Evolutionary conservation across 2,113 vertebrate genomes (phyloP).

Genomic region (Tragelaphus imberbis): DNA sequence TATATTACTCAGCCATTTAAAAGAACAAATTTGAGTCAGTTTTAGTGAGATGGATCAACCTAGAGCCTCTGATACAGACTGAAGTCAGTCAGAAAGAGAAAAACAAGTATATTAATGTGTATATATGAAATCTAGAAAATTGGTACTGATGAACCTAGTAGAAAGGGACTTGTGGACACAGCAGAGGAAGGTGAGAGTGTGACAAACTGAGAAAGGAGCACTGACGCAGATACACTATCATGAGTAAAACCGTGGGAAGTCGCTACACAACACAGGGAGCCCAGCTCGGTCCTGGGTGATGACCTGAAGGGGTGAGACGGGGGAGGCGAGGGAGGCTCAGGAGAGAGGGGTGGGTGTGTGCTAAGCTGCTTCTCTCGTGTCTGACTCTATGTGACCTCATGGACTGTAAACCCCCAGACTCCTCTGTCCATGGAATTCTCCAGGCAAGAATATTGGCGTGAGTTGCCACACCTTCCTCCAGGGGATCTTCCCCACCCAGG

Average conservation of each 20-base stretch:
- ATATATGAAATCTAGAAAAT: neutral
- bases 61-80: neutral
- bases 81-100: neutral
- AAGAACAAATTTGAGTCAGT: neutral
- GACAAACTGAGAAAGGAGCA: neutral
- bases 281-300: neutral
- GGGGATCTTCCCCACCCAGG: neutral
- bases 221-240: neutral
- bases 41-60: neutral
- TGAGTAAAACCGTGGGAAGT: neutral
- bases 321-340: neutral
- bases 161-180: neutral
- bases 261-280: neutral
- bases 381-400: neutral
- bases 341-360: neutral
- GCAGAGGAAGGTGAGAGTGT: neutral
- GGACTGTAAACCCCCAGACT: neutral
- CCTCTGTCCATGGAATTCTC: neutral
- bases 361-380: neutral
- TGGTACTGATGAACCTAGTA: neutral
- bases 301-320: neutral
- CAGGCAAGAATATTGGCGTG: neutral
- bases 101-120: neutral
- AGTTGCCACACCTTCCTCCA: neutral
- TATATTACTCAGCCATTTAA: neutral